phyloP scores from a whole-genome alignment of 2,888 invertebrate species.

The Sialis lutaria region DNA sequence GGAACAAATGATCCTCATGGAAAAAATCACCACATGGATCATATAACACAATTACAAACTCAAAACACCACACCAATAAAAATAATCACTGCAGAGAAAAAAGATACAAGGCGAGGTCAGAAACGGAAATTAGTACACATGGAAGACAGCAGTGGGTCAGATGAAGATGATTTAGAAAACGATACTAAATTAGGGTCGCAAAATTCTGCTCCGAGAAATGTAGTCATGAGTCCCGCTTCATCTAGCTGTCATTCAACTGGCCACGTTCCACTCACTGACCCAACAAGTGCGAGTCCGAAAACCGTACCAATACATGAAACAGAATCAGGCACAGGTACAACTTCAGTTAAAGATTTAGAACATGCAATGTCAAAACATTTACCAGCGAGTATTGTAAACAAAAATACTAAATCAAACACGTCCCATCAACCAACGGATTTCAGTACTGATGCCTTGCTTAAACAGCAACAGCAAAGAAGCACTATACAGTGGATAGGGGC shows the following conservation, averaged over 20 bases:
- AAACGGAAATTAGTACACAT: conserved; percentile 39
- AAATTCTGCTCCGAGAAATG: conserved; percentile 18
- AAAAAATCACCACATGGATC: conserved; percentile 30
- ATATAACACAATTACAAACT: conserved; percentile 30
- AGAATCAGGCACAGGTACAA: conserved; percentile 18
- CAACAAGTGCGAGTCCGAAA: conserved; percentile 28
- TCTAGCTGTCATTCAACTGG: conserved; percentile 43
- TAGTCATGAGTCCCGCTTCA: conserved; percentile 39
- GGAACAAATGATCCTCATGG: conserved; percentile 33
- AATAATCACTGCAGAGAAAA: conserved; percentile 6
- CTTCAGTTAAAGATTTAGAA: conserved; percentile 80
- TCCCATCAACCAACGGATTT: conserved; percentile 70
- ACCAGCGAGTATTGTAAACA: conserved; percentile 37
- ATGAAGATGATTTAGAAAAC: conserved; percentile 32
- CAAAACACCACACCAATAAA: conserved; percentile 10
- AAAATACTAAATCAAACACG: conserved; percentile 28
- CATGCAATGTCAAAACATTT: conserved; percentile 95
- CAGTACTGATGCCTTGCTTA: conserved; percentile 67
- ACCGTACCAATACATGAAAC: conserved; percentile 25
- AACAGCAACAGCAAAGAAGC: conserved; percentile 61
- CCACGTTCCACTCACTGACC: conserved; percentile 29
- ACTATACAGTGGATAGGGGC: conserved; percentile 92
- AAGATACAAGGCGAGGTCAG: conserved; percentile 25
- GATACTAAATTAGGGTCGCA: conserved; percentile 16
- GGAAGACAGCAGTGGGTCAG: conserved; percentile 28